These are phyloP conservation scores for Artibeus lituratus DNA, from an alignment of 2,797 vertebrate species.

Conservation along the genomic window DNA sequence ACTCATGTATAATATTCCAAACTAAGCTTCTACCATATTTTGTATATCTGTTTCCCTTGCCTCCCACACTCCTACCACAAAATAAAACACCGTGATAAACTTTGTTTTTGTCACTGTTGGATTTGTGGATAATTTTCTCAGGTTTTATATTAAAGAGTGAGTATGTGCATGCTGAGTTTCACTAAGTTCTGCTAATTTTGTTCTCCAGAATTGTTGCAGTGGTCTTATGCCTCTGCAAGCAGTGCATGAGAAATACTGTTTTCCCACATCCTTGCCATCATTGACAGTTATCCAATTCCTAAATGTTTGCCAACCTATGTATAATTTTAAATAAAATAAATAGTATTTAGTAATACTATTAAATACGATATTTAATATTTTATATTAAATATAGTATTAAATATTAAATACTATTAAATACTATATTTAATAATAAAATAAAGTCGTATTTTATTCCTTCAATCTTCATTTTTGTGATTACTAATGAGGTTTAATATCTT, in stretches of 20 bases:
- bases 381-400: no score
- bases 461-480: not conserved
- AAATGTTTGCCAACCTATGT: not conserved
- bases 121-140: not conserved
- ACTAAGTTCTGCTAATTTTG: not conserved
- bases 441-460: not conserved
- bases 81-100: not conserved
- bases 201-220: not conserved
- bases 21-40: not conserved
- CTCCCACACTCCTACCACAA: not conserved
- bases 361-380: no score
- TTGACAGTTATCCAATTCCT: not conserved
- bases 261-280: not conserved
- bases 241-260: not conserved
- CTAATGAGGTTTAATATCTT: not conserved
- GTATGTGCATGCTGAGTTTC: not conserved
- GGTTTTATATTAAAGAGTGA: not conserved
- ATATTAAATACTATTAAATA: no score
- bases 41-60: not conserved
- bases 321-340: no score
- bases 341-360: no score
- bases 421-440: no score
- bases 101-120: not conserved
- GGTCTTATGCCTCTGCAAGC: not conserved
- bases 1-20: not conserved